Conservation (phyloP, 1,140 invertebrate genomes). For the Phortica variegata region DNA sequence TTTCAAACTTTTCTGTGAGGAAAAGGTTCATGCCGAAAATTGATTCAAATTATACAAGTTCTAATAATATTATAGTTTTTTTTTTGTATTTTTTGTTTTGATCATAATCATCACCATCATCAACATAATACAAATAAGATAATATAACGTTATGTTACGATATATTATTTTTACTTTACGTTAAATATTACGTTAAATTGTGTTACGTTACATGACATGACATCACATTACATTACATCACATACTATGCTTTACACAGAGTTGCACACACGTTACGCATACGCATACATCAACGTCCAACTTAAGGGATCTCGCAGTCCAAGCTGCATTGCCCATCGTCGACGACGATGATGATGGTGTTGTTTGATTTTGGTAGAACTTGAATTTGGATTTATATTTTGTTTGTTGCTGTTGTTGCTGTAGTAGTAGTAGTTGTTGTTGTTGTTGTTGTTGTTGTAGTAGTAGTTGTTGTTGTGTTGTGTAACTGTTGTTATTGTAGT, state of each 20-base stretch:
- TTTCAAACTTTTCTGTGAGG: no score
- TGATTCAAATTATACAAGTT: no score
- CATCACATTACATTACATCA: slow-evolving; percentile 25
- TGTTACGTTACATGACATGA: slow-evolving; percentile 10
- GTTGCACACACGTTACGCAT: slow-evolving; percentile 43
- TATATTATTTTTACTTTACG: no score
- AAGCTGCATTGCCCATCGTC: slow-evolving; percentile 2
- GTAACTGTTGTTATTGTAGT: slow-evolving; percentile 10
- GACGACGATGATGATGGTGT: background rate
- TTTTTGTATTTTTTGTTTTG: no score
- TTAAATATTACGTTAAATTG: no score
- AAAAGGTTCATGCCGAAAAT: no score
- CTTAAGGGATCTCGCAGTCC: slow-evolving; percentile 11
- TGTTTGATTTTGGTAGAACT: background rate
- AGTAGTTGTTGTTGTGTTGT: slow-evolving; percentile 10
- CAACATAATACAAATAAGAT: no score
- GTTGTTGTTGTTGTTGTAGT: no score
- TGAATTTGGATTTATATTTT: no score
- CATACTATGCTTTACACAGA: slow-evolving; percentile 56
- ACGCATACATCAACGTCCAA: slow-evolving; percentile 34
- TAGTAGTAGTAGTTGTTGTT: slow-evolving; percentile 16
- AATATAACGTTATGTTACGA: no score
- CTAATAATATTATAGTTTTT: no score
- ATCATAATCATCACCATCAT: no score
- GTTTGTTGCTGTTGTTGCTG: slow-evolving; percentile 20